These are phyloP conservation scores for Oncorhynchus clarkii DNA, from an alignment of 2,113 vertebrate species.

Conservation along the genomic window DNA sequence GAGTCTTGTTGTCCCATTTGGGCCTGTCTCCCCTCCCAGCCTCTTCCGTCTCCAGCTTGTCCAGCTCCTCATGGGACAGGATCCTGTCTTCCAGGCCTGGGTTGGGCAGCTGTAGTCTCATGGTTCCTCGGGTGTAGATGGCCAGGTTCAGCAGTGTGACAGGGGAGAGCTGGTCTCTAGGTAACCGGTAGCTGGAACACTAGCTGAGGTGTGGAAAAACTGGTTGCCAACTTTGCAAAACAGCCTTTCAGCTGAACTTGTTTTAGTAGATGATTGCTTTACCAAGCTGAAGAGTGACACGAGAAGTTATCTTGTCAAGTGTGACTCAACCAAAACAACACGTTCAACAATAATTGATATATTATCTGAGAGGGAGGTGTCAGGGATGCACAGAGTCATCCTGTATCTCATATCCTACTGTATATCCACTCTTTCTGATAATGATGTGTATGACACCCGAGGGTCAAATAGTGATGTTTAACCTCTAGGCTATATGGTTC, in stretches of 20 bases:
- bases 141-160: background rate
- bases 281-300: background rate
- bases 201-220: background rate
- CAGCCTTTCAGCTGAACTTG: background rate
- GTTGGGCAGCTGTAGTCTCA: conserved; percentile 77
- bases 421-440: conserved; percentile 8
- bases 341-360: conserved; percentile 35
- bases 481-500: background rate
- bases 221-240: background rate
- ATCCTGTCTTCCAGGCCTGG: conserved; percentile 79
- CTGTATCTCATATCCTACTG: background rate
- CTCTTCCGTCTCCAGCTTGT: conserved; percentile 74
- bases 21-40: conserved; percentile 74
- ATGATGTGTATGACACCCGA: conserved; percentile 13
- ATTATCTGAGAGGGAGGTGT: background rate
- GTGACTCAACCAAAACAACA: conserved; percentile 13
- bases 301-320: conserved; percentile 21
- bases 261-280: background rate
- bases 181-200: background rate
- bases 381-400: too few species aligned
- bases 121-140: background rate
- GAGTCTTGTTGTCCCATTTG: conserved; percentile 77
- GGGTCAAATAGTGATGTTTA: background rate
- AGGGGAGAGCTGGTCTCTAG: background rate
- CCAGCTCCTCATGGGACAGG: conserved; percentile 72